Conservation (phyloP, 1,140 invertebrate species). For the Gryon sp. region DNA sequence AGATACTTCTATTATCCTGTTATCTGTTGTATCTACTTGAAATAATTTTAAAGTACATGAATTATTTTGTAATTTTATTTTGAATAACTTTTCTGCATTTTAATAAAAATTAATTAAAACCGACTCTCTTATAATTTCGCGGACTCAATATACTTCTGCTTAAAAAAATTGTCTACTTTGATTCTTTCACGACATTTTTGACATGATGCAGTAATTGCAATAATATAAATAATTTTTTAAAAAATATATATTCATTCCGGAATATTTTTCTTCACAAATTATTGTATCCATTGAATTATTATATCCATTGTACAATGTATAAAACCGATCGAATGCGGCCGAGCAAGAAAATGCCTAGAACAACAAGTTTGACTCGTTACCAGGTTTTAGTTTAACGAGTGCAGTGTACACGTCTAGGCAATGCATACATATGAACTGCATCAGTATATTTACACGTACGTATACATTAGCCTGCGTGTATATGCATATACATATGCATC, state of each 20-base stretch:
- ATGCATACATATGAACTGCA: conserved; percentile 51
- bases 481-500: conserved; percentile 62
- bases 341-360: conserved; percentile 47
- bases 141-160: no score
- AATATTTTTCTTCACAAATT: conserved; percentile 15
- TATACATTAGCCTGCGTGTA: conserved; percentile 44
- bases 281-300: conserved; percentile 41
- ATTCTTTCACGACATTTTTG: conserved; percentile 8
- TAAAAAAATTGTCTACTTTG: no score
- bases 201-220: conserved; percentile 10
- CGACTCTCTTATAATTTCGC: no score
- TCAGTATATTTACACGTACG: conserved; percentile 49
- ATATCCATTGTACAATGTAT: conserved; percentile 15
- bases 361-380: conserved; percentile 60
- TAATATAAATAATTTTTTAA: conserved; percentile 29
- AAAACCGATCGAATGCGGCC: conserved; percentile 51
- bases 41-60: no score
- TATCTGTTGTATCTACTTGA: no score
- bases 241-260: conserved; percentile 8
- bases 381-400: conserved; percentile 63
- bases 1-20: no score
- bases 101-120: no score
- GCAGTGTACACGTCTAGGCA: conserved; percentile 51
- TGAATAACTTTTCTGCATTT: no score
- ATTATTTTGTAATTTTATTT: no score